Conservation (phyloP, 2,888 invertebrate genomes). For the Microctonus aethiopoides region DNA sequence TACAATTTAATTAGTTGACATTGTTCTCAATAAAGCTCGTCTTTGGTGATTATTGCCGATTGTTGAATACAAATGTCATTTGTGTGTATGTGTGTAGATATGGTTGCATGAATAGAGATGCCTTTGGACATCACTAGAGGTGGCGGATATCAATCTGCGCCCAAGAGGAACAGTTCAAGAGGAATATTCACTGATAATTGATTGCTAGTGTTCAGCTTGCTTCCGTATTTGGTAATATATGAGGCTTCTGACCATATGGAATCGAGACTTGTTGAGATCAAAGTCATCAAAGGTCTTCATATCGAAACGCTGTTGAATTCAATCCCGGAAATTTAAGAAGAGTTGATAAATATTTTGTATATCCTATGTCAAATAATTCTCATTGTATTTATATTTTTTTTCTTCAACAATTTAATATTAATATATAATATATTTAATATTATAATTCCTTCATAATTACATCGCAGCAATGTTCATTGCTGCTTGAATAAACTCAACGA, state of each 20-base stretch:
- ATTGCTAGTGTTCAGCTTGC: background rate
- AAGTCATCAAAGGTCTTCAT: background rate
- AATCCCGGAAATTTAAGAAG: background rate
- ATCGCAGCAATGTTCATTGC: too few species aligned
- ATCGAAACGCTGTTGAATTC: background rate
- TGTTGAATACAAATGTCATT: background rate
- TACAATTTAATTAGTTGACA: too few species aligned
- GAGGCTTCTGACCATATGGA: background rate
- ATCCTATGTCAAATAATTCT: too few species aligned
- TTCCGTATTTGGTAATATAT: background rate
- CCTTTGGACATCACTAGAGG: background rate
- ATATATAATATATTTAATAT: too few species aligned
- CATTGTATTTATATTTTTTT: too few species aligned
- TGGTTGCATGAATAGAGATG: background rate
- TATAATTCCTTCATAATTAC: too few species aligned
- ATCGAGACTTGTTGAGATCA: background rate
- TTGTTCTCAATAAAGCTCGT: too few species aligned
- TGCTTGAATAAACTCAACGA: too few species aligned
- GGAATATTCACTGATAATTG: constrained; percentile 6
- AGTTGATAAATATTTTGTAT: too few species aligned
- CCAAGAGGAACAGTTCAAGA: background rate
- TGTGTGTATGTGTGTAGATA: background rate
- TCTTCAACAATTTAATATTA: too few species aligned
- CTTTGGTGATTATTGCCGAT: too few species aligned
- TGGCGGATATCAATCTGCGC: background rate